phyloP scores from a whole-genome alignment of 2,888 invertebrate genomes.

The Lithophane ornitopus region DNA sequence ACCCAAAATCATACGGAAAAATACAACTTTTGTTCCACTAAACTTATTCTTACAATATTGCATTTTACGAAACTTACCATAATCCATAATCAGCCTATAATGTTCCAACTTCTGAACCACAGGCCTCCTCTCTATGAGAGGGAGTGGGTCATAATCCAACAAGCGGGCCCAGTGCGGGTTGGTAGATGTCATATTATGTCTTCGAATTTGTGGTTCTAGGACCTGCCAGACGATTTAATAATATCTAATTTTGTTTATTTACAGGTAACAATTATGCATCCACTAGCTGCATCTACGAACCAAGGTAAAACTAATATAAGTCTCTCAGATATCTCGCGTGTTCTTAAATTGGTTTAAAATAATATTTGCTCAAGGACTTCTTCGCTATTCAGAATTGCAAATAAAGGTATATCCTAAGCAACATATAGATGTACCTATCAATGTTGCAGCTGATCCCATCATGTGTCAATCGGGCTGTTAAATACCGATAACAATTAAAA shows the following conservation, averaged over 20 bases:
- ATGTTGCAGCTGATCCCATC: not conserved
- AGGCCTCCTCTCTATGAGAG: too few species aligned
- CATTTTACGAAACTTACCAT: conserved; percentile 1
- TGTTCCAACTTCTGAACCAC: too few species aligned
- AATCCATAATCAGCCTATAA: too few species aligned
- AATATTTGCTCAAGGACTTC: conserved; percentile 36
- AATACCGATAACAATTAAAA: too few species aligned
- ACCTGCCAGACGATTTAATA: conserved; percentile 1
- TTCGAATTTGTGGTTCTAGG: too few species aligned
- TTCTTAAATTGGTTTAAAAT: conserved; percentile 48
- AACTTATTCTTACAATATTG: not conserved
- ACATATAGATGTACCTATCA: conserved; percentile 7
- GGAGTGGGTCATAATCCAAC: too few species aligned
- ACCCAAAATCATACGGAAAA: too few species aligned
- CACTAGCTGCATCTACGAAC: not conserved
- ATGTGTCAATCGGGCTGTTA: too few species aligned
- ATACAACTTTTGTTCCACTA: not conserved
- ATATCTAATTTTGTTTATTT: conserved; percentile 30
- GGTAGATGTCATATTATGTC: too few species aligned
- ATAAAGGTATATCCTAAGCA: conserved; percentile 24
- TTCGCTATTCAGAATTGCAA: conserved; percentile 37
- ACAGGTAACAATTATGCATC: conserved; percentile 51
- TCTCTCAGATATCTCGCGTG: conserved; percentile 37
- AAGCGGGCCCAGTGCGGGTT: too few species aligned
- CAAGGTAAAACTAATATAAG: conserved; percentile 52